Conservation (phyloP, 2,888 invertebrate species). For the Perdita meconis region DNA sequence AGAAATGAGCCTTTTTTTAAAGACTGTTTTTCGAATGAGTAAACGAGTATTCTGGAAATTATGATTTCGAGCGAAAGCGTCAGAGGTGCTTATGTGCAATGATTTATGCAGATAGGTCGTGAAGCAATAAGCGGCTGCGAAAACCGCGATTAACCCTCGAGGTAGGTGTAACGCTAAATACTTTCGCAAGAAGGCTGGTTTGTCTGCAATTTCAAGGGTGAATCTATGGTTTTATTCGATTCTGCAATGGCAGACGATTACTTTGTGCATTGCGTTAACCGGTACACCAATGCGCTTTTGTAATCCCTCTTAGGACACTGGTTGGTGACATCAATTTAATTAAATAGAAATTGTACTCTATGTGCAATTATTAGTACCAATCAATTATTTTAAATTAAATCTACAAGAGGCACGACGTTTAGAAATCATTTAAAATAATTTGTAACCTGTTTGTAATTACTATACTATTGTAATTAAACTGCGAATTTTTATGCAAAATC, state of each 20-base stretch:
- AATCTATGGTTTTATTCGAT: slow-evolving; percentile 3
- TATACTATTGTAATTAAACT: no score
- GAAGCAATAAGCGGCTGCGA: slow-evolving; percentile 6
- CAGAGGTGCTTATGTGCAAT: neutral
- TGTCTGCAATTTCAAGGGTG: slow-evolving; percentile 36
- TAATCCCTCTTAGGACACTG: neutral
- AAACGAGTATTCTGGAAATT: neutral
- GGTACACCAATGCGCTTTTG: neutral
- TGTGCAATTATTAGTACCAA: no score
- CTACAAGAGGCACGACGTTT: no score
- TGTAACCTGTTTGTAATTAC: no score
- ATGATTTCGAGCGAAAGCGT: neutral
- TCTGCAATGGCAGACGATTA: slow-evolving; percentile 3
- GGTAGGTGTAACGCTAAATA: neutral
- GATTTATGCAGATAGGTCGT: slow-evolving; percentile 3
- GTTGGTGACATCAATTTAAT: neutral
- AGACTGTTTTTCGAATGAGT: neutral
- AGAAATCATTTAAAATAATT: no score
- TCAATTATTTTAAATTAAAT: no score
- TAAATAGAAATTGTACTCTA: neutral
- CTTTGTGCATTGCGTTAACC: slow-evolving; percentile 5
- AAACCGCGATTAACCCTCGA: slow-evolving; percentile 12
- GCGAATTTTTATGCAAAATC: no score
- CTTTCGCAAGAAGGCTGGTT: slow-evolving; percentile 26
- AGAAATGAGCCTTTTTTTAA: no score